These are phyloP conservation scores for Polyergus mexicanus DNA, from an alignment of 1,140 invertebrate genomes.

Conservation along the genomic window DNA sequence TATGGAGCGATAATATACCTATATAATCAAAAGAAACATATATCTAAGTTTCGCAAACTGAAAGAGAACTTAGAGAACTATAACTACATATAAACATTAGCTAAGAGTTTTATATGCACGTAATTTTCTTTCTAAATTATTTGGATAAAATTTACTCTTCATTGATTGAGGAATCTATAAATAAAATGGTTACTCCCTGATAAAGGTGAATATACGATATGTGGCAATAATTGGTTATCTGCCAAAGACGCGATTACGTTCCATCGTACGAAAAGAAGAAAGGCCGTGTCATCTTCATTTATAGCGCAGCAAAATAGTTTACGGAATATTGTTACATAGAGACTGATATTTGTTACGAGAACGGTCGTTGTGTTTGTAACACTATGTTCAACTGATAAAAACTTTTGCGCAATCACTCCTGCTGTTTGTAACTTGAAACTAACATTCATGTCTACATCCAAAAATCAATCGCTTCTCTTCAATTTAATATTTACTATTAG, in stretches of 20 bases:
- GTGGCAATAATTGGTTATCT: slow-evolving; percentile 66
- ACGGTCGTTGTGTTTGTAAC: background rate
- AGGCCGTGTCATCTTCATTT: background rate
- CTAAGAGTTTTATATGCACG: background rate
- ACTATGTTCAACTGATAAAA: background rate
- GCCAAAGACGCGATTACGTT: slow-evolving; percentile 57
- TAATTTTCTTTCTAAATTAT: slow-evolving; percentile 24
- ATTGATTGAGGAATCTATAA: background rate
- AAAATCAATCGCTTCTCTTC: background rate
- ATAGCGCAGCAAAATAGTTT: background rate
- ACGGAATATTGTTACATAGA: background rate
- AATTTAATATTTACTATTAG: background rate
- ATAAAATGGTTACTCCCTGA: slow-evolving; percentile 49
- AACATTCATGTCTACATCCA: background rate
- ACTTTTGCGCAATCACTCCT: background rate
- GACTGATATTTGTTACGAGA: background rate
- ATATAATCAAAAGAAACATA: background rate
- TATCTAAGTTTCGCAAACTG: background rate
- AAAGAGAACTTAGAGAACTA: background rate
- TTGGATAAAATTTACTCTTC: slow-evolving; percentile 38
- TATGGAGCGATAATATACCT: background rate
- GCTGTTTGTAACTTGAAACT: background rate
- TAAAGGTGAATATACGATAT: slow-evolving; percentile 69
- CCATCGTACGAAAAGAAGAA: background rate
- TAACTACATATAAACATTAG: background rate